Evolutionary conservation across 2,888 invertebrate genomes (phyloP).

Genomic region (Ennomos fuscantarius): DNA sequence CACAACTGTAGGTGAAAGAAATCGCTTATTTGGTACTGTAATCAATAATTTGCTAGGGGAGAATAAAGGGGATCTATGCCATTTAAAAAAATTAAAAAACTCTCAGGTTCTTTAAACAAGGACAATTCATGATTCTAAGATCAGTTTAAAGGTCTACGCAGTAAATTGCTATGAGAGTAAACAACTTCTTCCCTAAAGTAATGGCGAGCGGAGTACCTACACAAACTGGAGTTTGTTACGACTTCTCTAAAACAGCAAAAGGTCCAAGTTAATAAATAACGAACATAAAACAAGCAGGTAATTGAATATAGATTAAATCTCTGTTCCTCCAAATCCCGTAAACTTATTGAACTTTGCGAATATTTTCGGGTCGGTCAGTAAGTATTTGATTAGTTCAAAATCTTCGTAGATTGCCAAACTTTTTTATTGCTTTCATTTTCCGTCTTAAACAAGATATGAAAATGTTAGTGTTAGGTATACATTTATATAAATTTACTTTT

Average conservation of each 20-base stretch:
- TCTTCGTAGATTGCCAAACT: constrained; percentile 40
- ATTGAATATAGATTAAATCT: constrained; percentile 32
- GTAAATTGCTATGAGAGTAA: neutral
- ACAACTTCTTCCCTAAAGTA: neutral
- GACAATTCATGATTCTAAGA: too few species aligned
- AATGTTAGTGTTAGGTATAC: constrained; percentile 35
- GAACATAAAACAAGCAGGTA: constrained; percentile 26
- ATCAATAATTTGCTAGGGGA: constrained; percentile 34
- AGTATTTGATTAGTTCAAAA: constrained; percentile 41
- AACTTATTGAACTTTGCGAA: constrained; percentile 35
- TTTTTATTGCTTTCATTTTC: constrained; percentile 48
- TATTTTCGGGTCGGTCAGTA: constrained; percentile 33
- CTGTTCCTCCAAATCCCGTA: constrained; percentile 6
- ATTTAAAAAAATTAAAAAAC: too few species aligned
- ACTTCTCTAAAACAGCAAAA: constrained; percentile 3
- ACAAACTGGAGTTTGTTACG: neutral
- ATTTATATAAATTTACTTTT: too few species aligned
- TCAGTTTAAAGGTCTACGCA: too few species aligned
- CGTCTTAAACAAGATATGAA: constrained; percentile 38
- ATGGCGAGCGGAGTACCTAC: neutral
- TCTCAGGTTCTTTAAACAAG: too few species aligned
- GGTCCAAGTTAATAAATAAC: constrained; percentile 19
- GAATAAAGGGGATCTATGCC: constrained; percentile 4
- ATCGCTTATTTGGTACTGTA: constrained; percentile 34
- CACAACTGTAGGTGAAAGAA: constrained; percentile 38